Conservation (phyloP, 2,113 vertebrate species). For the Origma solitaria region DNA sequence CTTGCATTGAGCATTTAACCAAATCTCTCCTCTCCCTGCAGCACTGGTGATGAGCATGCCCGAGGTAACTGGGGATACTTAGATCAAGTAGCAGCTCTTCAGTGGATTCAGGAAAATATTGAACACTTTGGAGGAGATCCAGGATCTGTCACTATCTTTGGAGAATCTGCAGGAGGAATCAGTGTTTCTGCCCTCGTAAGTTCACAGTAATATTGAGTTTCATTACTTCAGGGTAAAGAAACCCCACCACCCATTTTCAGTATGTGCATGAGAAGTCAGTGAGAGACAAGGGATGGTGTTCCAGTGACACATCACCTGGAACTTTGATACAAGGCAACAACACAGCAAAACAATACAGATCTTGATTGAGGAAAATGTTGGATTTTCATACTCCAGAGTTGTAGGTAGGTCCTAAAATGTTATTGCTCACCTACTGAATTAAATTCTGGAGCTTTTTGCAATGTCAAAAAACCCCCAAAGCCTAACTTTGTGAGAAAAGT, state of each 20-base stretch:
- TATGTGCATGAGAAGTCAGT: neutral
- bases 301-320: neutral
- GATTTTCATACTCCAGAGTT: neutral
- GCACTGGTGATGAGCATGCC: constrained; percentile 82
- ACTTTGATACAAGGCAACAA: neutral
- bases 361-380: neutral
- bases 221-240: neutral
- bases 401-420: neutral
- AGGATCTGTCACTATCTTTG: constrained; percentile 82
- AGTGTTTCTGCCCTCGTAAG: constrained; percentile 83
- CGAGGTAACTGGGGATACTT: constrained; percentile 83
- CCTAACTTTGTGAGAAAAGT: neutral
- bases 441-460: neutral
- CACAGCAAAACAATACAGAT: neutral
- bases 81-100: constrained; percentile 86
- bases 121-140: constrained; percentile 84
- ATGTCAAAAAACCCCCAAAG: accelerated
- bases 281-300: neutral
- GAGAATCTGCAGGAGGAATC: constrained; percentile 83
- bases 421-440: neutral
- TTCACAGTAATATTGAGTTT: neutral
- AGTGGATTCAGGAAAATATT: constrained; percentile 87
- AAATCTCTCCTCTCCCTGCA: constrained; percentile 11
- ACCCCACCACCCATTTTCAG: neutral
- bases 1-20: neutral